phyloP scores from a whole-genome alignment of 2,113 vertebrate genomes.

The Pachyramphus minor region DNA sequence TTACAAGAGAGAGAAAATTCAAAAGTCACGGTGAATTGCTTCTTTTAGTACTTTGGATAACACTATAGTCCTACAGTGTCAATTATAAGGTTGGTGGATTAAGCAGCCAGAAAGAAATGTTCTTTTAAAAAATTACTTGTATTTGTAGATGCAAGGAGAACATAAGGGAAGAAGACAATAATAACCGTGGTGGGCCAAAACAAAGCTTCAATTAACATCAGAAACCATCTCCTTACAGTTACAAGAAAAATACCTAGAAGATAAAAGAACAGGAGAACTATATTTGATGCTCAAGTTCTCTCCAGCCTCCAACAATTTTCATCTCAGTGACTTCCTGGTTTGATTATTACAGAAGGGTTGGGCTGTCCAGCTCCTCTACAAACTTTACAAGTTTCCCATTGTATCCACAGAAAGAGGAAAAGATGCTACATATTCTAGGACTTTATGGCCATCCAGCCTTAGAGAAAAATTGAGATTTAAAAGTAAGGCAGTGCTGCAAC shows the following conservation, averaged over 20 bases:
- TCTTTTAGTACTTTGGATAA: background rate
- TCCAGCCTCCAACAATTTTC: background rate
- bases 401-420: background rate
- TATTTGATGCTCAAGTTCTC: background rate
- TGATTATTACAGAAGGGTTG: background rate
- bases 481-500: background rate
- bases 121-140: background rate
- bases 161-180: background rate
- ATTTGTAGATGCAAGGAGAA: background rate
- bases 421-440: background rate
- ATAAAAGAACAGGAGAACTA: background rate
- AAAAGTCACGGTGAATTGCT: background rate
- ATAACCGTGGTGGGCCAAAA: background rate
- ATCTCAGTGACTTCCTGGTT: background rate
- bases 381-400: background rate
- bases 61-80: background rate
- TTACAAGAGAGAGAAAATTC: background rate
- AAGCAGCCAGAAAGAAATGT: background rate
- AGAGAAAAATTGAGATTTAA: background rate
- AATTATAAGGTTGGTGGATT: background rate
- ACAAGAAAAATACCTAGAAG: background rate
- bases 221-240: background rate
- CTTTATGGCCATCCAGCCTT: background rate
- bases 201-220: background rate
- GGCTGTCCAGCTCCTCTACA: background rate